Conservation (phyloP, 1,140 invertebrate genomes). For the Dysdera silvatica region DNA sequence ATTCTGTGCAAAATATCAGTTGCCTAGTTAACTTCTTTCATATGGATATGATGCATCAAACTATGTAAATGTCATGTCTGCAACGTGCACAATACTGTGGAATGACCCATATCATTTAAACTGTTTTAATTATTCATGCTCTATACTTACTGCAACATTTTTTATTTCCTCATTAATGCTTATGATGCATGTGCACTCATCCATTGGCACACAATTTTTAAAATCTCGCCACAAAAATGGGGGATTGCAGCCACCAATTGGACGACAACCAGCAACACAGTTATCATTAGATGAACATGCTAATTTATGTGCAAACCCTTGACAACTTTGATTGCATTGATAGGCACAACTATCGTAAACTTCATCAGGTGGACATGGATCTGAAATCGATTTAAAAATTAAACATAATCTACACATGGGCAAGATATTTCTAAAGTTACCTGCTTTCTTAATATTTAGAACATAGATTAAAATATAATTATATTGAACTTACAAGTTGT, state of each 20-base stretch:
- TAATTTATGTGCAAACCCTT: constrained; percentile 44
- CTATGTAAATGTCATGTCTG: too few relatives aligned
- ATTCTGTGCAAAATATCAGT: too few relatives aligned
- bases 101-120: too few relatives aligned
- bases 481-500: constrained; percentile 3
- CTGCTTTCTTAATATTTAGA: too few relatives aligned
- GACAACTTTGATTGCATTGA: constrained; percentile 54
- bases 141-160: neutral
- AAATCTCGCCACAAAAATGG: constrained; percentile 57
- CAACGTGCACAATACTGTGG: too few relatives aligned
- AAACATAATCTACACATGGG: too few relatives aligned
- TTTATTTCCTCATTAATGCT: neutral
- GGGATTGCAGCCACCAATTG: constrained; percentile 36
- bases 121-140: neutral
- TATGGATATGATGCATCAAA: too few relatives aligned
- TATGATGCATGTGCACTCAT: constrained; percentile 20
- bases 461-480: neutral
- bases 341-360: constrained; percentile 54
- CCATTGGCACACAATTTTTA: constrained; percentile 56
- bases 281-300: constrained; percentile 44
- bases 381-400: too few relatives aligned
- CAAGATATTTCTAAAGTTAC: too few relatives aligned
- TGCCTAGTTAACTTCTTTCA: too few relatives aligned
- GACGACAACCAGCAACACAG: constrained; percentile 48
- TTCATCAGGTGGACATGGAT: constrained; percentile 42